Percentiles rank a stretch among this genome's conserved stretches.
Evolutionary conservation across 2,797 vertebrate genomes (phyloP).

Genomic region (Diglossa cyanea): DNA sequence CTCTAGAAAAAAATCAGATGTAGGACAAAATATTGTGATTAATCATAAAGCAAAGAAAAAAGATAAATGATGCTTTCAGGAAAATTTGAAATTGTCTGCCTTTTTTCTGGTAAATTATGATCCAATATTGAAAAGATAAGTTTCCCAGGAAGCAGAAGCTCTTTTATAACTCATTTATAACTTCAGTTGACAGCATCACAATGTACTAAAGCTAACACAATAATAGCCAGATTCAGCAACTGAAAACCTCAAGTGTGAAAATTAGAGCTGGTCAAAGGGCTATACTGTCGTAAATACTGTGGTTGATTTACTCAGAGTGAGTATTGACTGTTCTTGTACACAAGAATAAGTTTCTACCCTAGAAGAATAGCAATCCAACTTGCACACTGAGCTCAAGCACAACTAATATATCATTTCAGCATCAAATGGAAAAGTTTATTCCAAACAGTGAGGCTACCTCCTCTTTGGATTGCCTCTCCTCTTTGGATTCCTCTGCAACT

Average conservation of each 20-base stretch:
- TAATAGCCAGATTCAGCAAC: not conserved
- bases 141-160: not conserved
- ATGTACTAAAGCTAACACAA: not conserved
- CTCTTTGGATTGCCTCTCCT: not conserved
- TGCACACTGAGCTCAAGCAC: not conserved
- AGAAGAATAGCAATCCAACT: not conserved
- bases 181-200: not conserved
- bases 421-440: not conserved
- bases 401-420: not conserved
- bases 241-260: not conserved
- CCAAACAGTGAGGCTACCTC: not conserved
- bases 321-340: not conserved
- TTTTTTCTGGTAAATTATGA: not conserved
- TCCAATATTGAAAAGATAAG: not conserved
- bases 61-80: not conserved
- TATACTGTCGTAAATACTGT: not conserved
- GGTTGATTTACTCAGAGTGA: not conserved
- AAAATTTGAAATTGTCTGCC: not conserved
- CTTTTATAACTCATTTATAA: not conserved
- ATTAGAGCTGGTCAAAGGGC: not conserved
- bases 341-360: not conserved
- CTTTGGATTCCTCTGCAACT: not conserved
- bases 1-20: not conserved
- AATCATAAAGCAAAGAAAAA: not conserved
- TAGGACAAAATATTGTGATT: not conserved